Evolutionary conservation across 2,797 vertebrate genomes (phyloP).

Genomic region (Rhabdophis nuchalis): DNA sequence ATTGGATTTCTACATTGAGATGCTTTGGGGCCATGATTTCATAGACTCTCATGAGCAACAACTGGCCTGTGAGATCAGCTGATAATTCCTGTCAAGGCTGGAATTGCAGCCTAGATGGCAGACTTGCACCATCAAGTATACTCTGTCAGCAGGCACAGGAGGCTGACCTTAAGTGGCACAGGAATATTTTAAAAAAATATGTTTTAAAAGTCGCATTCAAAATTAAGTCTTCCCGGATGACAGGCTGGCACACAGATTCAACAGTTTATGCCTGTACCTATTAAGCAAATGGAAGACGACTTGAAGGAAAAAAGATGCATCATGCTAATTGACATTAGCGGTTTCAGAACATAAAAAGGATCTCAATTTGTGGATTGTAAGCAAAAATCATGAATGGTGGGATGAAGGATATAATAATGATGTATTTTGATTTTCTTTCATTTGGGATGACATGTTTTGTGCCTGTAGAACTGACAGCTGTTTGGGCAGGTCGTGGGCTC

Average conservation of each 20-base stretch:
- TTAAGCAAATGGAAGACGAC: neutral
- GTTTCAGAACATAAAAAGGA: neutral
- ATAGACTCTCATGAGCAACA: neutral
- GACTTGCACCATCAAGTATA: neutral
- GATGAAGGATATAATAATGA: neutral
- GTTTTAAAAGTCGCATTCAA: neutral
- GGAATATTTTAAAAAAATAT: neutral
- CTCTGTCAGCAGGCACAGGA: neutral
- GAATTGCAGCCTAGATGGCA: neutral
- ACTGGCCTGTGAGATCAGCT: neutral
- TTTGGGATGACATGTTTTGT: neutral
- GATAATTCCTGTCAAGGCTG: neutral
- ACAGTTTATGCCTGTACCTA: neutral
- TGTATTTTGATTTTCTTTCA: neutral
- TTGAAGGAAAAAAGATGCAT: neutral
- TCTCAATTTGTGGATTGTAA: neutral
- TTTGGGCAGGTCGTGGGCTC: neutral
- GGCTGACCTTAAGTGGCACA: neutral
- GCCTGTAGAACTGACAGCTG: neutral
- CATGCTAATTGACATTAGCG: neutral
- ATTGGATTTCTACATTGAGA: neutral
- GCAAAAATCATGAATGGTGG: neutral
- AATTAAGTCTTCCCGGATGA: neutral
- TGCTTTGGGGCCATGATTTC: neutral
- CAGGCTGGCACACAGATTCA: neutral